Evolutionary conservation across 2,113 vertebrate species (phyloP).

Genomic region (Euleptes europaea): DNA sequence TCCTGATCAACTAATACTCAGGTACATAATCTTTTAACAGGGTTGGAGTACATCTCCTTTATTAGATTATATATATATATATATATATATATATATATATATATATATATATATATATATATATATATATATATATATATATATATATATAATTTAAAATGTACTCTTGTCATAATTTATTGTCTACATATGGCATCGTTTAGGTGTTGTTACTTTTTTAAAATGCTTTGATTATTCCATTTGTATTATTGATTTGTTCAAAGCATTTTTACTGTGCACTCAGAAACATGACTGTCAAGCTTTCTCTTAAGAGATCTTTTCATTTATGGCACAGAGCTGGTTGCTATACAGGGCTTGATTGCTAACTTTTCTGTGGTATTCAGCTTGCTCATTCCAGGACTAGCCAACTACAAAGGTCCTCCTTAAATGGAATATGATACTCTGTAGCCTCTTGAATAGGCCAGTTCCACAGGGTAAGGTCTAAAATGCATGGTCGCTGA

Average conservation of each 20-base stretch:
- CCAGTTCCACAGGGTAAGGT: background rate
- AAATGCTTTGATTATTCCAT: background rate
- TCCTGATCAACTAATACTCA: too few relatives aligned
- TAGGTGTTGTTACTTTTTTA: background rate
- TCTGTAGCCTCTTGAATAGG: background rate
- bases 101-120: too few relatives aligned
- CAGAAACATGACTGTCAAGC: too few relatives aligned
- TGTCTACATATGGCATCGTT: background rate
- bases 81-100: too few relatives aligned
- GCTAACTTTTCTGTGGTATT: background rate
- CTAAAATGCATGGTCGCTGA: too few relatives aligned
- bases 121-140: too few relatives aligned
- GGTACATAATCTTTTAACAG: too few relatives aligned
- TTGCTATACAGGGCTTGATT: background rate
- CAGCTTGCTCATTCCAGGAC: background rate
- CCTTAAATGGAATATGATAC: background rate
- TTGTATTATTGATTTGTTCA: too few relatives aligned
- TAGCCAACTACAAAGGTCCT: background rate
- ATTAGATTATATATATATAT: too few relatives aligned
- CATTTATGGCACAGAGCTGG: background rate
- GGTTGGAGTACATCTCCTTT: background rate
- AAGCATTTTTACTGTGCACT: too few relatives aligned
- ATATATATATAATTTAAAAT: background rate
- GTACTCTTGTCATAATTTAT: background rate
- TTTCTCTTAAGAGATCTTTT: background rate